Percentiles rank a stretch among this genome's conserved stretches.
phyloP scores from a whole-genome alignment of 2,888 invertebrate genomes.

The Dorcus parallelipipedus region DNA sequence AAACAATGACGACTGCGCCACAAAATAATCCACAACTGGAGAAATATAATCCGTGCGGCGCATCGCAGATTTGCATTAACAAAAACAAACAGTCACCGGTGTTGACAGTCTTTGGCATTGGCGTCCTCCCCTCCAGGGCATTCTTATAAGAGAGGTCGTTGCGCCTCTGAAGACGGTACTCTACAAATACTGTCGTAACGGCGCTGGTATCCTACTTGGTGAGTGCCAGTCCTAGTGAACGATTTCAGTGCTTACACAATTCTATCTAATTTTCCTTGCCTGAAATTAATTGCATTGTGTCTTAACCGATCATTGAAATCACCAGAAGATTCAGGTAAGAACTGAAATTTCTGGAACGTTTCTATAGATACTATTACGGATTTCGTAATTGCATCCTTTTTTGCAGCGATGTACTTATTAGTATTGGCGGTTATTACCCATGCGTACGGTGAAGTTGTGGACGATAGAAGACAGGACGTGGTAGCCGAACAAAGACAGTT shows the following conservation, averaged over 20 bases:
- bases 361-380: not conserved
- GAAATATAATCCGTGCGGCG: constrained; percentile 21
- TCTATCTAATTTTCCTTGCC: too few species aligned
- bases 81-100: constrained; percentile 23
- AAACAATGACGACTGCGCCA: constrained; percentile 10
- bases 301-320: too few species aligned
- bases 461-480: too few species aligned
- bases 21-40: constrained; percentile 17
- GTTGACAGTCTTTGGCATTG: constrained; percentile 32
- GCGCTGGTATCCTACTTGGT: constrained; percentile 12
- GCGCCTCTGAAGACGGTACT: constrained; percentile 35
- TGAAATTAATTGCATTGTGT: too few species aligned
- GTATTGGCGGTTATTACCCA: constrained; percentile 7
- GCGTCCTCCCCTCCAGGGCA: constrained; percentile 40
- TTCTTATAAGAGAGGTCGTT: constrained; percentile 48
- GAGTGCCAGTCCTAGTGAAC: constrained; percentile 4
- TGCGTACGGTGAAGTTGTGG: not conserved
- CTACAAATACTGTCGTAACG: constrained; percentile 26
- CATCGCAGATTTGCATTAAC: constrained; percentile 23
- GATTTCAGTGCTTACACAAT: not conserved
- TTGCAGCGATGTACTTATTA: constrained; percentile 6
- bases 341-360: too few species aligned
- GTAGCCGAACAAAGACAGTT: constrained; percentile 2
- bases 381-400: not conserved
- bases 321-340: too few species aligned